Conservation (phyloP, 2,113 vertebrate genomes). For the Hystrix brachyura region DNA sequence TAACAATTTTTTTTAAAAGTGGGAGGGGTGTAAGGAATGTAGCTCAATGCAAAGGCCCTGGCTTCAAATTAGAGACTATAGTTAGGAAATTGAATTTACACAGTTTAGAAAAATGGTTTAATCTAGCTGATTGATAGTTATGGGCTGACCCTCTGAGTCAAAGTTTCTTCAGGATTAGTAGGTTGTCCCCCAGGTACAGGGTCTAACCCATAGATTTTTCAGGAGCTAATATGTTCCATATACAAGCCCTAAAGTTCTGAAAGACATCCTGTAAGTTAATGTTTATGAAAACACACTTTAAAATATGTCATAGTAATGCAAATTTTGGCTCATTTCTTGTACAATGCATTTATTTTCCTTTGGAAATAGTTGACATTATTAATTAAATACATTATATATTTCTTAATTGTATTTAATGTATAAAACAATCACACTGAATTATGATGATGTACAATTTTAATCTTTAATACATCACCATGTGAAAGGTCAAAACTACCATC, state of each 20-base stretch:
- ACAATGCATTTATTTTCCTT: background rate
- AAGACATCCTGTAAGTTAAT: background rate
- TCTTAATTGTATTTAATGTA: background rate
- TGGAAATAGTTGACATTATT: conserved; percentile 25
- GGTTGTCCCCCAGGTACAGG: background rate
- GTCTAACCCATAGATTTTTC: background rate
- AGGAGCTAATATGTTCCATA: background rate
- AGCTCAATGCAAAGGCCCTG: background rate
- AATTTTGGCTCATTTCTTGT: background rate
- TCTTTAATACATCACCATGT: background rate
- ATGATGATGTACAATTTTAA: background rate
- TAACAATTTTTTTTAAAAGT: background rate
- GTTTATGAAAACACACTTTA: background rate
- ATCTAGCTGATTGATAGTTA: background rate
- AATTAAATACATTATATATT: background rate
- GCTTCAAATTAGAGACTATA: background rate
- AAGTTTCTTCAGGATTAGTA: background rate
- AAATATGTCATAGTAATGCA: background rate
- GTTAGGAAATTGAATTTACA: too few relatives aligned
- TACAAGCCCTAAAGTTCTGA: background rate
- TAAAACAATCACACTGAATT: background rate
- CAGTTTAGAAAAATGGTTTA: background rate
- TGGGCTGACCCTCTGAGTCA: background rate
- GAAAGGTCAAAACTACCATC: background rate
- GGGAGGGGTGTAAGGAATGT: background rate